Conservation (phyloP, 2,797 vertebrate species). For the Scleropages formosus region DNA sequence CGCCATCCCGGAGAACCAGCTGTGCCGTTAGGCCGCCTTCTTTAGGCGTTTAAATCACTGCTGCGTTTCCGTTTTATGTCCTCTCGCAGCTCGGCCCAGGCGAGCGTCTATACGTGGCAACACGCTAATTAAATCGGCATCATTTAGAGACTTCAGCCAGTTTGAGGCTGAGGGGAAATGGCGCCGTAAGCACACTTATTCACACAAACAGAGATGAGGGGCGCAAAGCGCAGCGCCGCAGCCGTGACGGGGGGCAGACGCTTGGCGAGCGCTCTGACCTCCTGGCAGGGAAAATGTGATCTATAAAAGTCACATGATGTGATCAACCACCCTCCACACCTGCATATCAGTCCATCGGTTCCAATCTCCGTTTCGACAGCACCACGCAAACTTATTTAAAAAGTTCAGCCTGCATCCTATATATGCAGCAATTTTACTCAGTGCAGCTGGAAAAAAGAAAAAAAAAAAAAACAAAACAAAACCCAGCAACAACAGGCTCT, state of each 20-base stretch:
- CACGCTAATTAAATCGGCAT: constrained; percentile 21
- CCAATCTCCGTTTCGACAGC: neutral
- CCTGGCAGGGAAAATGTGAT: constrained; percentile 3
- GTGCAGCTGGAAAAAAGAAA: neutral
- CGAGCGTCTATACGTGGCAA: neutral
- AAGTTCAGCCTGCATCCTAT: neutral
- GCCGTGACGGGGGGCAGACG: neutral
- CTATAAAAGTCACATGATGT: too few relatives aligned
- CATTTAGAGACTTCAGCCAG: constrained; percentile 7
- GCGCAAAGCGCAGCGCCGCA: neutral
- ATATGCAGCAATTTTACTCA: neutral
- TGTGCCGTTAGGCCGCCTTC: neutral
- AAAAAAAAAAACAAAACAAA: too few relatives aligned
- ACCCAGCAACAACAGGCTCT: too few relatives aligned
- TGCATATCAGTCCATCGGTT: too few relatives aligned
- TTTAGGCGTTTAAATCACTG: constrained; percentile 9
- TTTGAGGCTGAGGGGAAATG: neutral
- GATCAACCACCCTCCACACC: too few relatives aligned
- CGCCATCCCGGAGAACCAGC: neutral
- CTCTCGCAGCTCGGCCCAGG: neutral
- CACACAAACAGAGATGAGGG: too few relatives aligned
- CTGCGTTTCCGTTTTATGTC: neutral
- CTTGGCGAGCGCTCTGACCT: neutral
- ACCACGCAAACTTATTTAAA: neutral
- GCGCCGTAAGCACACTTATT: too few relatives aligned